Conservation (phyloP, 2,888 invertebrate genomes). For the Tenthredo mesomela region DNA sequence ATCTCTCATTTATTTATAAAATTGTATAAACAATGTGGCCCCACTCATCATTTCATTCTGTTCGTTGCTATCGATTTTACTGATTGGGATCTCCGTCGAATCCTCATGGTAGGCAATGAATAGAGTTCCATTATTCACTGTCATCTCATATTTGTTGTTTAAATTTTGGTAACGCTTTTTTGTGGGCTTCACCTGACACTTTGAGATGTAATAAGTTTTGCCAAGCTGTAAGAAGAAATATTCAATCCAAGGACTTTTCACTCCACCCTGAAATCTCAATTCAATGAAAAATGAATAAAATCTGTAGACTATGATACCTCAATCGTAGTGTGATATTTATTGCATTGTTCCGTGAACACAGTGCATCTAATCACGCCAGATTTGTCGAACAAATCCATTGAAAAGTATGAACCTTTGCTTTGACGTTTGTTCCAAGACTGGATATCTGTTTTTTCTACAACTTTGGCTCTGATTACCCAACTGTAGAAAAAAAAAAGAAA, state of each 20-base stretch:
- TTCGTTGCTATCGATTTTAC: conserved; percentile 84
- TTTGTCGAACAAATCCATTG: conserved; percentile 95
- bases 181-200: conserved; percentile 93
- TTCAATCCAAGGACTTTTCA: neutral
- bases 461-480: conserved; percentile 95
- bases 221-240: conserved; percentile 80
- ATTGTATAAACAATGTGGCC: conserved; percentile 59
- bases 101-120: conserved; percentile 77
- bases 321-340: conserved; percentile 93
- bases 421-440: conserved; percentile 94
- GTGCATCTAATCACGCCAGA: conserved; percentile 96
- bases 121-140: conserved; percentile 87
- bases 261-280: conserved; percentile 21
- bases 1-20: conserved; percentile 10
- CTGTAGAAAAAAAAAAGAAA: conserved; percentile 79
- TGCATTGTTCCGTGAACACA: conserved; percentile 92
- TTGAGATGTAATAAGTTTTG: conserved; percentile 93
- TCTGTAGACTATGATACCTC: conserved; percentile 81
- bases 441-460: conserved; percentile 89
- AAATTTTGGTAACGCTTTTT: conserved; percentile 92
- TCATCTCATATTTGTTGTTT: conserved; percentile 98
- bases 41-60: conserved; percentile 87
- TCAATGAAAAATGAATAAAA: no score
- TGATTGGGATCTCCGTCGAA: conserved; percentile 87
- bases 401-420: conserved; percentile 97